Base-by-base conservation (phyloP, 2,113 vertebrate genomes). In the Xyrauchen texanus region DNA sequence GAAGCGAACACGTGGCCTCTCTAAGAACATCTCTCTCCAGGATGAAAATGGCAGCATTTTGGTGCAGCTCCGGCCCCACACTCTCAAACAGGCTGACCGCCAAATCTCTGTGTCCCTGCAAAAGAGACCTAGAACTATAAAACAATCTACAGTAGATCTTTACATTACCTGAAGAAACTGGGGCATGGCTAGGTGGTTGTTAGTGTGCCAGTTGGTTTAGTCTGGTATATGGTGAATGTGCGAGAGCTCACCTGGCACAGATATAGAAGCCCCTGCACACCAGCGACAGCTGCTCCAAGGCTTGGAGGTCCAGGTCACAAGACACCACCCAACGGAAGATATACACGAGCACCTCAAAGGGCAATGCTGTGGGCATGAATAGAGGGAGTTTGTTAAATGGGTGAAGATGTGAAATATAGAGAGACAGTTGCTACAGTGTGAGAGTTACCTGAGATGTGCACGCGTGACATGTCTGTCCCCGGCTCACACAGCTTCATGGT, bases 291-390 rank as follows among this genome's bases (percentile, higher is more conserved):
- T 98, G 96, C 85, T 99, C 97, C 82, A 99, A 88, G 0, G 98
- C 95, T 34, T 96, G 93, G 85, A 99, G 92, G 89, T 99, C 98
- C 91, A 99, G 88, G 78, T 99, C 96, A 83, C 94, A 98, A 1
- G 97, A 99, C 88, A 99, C 97, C 73, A 99, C 98, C 98, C 98
- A 99, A 51, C 97, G 95, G 86, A 99, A 98, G 88, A 99, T 94
- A 90, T 99, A 99, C 96, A 99, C 96, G 45, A 99, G 88, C 83
- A 99, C 94, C 88, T 99, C 98, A 88, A 94, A 89, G 0, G 98
- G 98, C 90, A 99, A 89, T 0, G 87, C 97, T 98, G 89, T 70
- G 77, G 84, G 71, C 21, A 87, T 3, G 3, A 47, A 42, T 34
- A 34, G 21, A 34, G 21, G 21, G 21, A 34, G 21, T 34, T 34